A percentile compares a stretch with the other conserved stretches of the same genome.
Conservation (phyloP, 1,140 invertebrate species). For the Fopius arisanus region DNA sequence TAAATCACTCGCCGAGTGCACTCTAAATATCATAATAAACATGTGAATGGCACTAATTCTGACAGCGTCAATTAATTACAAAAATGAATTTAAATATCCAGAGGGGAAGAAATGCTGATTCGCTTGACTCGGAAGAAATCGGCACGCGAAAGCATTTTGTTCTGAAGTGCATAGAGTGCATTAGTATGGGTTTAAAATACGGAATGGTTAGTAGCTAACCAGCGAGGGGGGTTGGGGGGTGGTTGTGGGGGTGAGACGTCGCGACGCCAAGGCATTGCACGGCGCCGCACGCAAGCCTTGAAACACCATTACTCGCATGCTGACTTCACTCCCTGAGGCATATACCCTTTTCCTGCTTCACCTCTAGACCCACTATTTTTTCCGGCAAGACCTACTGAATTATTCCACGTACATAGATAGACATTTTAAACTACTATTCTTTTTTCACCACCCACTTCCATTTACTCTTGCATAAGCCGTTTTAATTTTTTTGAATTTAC, state of each 20-base stretch:
- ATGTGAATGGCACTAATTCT: too few relatives aligned
- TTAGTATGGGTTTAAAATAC: constrained; percentile 8
- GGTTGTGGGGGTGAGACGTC: constrained; percentile 45
- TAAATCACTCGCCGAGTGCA: too few relatives aligned
- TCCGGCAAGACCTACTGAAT: background rate
- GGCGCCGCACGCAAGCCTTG: constrained; percentile 53
- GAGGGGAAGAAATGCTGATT: too few relatives aligned
- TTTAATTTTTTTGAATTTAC: background rate
- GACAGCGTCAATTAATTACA: constrained; percentile 9
- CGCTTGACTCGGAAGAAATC: background rate
- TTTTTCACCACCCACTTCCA: background rate
- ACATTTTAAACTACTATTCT: background rate
- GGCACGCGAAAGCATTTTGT: background rate
- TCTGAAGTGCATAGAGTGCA: background rate
- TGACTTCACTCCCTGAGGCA: constrained; percentile 12
- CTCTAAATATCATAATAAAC: too few relatives aligned
- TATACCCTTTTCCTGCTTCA: constrained; percentile 2
- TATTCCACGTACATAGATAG: background rate
- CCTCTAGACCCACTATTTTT: background rate
- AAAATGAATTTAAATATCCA: background rate
- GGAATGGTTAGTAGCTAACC: constrained; percentile 27
- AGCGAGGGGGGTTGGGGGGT: too few relatives aligned
- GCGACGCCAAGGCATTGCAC: constrained; percentile 43
- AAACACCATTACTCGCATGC: constrained; percentile 38
- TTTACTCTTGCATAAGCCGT: background rate